Evolutionary conservation across 2,888 invertebrate genomes (phyloP), one percentile per base, ranked within the genome.

Genomic region (Acanthosepion esculentum): DNA sequence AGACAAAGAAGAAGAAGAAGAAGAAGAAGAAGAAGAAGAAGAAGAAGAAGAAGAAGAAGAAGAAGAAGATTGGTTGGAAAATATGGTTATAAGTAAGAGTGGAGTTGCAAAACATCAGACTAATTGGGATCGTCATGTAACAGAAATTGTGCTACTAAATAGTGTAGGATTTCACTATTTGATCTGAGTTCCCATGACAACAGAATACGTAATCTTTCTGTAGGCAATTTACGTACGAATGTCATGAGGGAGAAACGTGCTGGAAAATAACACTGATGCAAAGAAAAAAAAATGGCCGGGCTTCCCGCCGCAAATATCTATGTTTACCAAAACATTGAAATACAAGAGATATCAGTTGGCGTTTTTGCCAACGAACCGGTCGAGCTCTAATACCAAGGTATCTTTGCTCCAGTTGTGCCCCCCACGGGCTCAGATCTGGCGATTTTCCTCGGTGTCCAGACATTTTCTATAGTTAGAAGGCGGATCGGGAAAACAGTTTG

Each of bases 131-230:
- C 2, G 78, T 78, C 78, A 78, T 78, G n/a, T 33, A 78, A n/a
- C 78, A 78, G 78, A 78, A 78, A 78, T 78, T 78, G 78, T 78
- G 12, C 78, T n/a, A n/a, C 78, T 78, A 78, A 78, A 78, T 15
- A n/a, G 78, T 78, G 78, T 78, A n/a, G n/a, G 78, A 78, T 78
- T 78, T n/a, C 78, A 78, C 78, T 78, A 78, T 78, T n/a, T 18
- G 78, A 78, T 78, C n/a, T n/a, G n/a, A 15, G 78, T 78, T 78
- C 78, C 78, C 78, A 78, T 78, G 78, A 78, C 78, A 78, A 78
- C 78, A 78, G 78, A 78, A 78, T 15, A 33, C 78, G 78, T 78
- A 78, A 78, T 78, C 78, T 78, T 15, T 78, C 78, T 78, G 78
- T 33, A 78, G 33, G 78, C 78, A 78, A 78, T 78, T 78, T 78